Percentiles rank a stretch among this genome's conserved stretches.
These are phyloP conservation scores for Sula dactylatra DNA, from an alignment of 2,113 vertebrate genomes.

Conservation along the genomic window DNA sequence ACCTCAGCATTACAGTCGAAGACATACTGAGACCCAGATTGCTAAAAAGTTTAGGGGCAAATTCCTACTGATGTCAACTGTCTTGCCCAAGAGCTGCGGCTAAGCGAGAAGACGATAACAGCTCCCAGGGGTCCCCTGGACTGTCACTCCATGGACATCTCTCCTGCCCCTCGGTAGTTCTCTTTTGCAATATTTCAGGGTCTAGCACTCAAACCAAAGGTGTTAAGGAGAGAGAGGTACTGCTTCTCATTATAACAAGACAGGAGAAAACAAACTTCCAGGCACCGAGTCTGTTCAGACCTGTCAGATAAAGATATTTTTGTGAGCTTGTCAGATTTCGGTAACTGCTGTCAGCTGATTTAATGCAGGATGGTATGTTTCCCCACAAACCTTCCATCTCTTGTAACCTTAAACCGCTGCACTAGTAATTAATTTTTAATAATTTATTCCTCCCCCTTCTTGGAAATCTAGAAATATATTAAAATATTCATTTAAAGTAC, in stretches of 20 bases:
- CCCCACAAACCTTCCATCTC: not conserved
- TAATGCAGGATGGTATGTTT: not conserved
- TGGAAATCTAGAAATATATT: not conserved
- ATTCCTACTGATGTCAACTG: not conserved
- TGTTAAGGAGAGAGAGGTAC: not conserved
- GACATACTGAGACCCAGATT: not conserved
- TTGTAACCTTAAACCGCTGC: not conserved
- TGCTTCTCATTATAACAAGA: not conserved
- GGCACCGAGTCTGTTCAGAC: not conserved
- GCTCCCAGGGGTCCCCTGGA: not conserved
- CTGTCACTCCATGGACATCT: not conserved
- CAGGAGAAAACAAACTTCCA: not conserved
- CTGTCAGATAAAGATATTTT: not conserved
- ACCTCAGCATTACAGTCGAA: not conserved
- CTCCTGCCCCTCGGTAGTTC: not conserved
- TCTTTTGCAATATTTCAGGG: not conserved
- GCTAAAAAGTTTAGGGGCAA: not conserved
- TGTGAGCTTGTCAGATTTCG: not conserved
- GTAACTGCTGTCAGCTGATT: not conserved
- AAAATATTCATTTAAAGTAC: not conserved
- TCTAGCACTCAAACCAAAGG: not conserved
- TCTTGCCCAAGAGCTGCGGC: not conserved
- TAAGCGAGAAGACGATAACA: not conserved
- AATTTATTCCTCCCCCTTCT: constrained; percentile 3
- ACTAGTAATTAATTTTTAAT: not conserved